phyloP scores from a whole-genome alignment of 2,113 vertebrate genomes.

The Prunella himalayana region DNA sequence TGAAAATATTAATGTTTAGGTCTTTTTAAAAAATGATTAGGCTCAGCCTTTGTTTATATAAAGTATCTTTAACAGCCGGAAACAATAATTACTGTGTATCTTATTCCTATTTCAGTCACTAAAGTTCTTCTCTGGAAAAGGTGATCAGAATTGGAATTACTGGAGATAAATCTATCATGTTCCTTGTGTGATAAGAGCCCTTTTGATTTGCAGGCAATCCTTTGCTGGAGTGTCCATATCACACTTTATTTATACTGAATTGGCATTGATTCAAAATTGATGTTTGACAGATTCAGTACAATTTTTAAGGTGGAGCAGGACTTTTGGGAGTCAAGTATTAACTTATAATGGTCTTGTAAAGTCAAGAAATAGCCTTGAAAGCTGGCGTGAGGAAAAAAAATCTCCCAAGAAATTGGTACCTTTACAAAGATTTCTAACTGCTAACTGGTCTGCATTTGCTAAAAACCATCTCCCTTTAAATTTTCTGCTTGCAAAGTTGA shows the following conservation, averaged over 20 bases:
- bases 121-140: conserved; percentile 18
- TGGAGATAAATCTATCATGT: conserved; percentile 9
- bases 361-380: neutral
- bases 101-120: conserved; percentile 8
- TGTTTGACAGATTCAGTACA: conserved; percentile 14
- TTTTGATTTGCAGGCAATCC: conserved; percentile 39
- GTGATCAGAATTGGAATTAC: conserved; percentile 44
- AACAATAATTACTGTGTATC: neutral
- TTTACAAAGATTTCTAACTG: neutral
- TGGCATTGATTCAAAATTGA: conserved; percentile 56
- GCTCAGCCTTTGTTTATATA: neutral
- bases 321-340: neutral
- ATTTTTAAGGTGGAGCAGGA: conserved; percentile 35
- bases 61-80: neutral
- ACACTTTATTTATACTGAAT: conserved; percentile 55
- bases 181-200: neutral
- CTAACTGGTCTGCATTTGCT: neutral
- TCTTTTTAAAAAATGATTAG: neutral
- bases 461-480: conserved; percentile 39
- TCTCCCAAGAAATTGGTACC: neutral
- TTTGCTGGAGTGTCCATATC: conserved; percentile 33
- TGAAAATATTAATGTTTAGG: neutral
- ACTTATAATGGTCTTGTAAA: neutral
- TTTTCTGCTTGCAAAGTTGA: conserved; percentile 25
- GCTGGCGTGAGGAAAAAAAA: neutral